Percentiles rank a stretch among this genome's conserved stretches.
phyloP scores from a whole-genome alignment of 1,140 invertebrate genomes.

The Latrodectus geometricus region DNA sequence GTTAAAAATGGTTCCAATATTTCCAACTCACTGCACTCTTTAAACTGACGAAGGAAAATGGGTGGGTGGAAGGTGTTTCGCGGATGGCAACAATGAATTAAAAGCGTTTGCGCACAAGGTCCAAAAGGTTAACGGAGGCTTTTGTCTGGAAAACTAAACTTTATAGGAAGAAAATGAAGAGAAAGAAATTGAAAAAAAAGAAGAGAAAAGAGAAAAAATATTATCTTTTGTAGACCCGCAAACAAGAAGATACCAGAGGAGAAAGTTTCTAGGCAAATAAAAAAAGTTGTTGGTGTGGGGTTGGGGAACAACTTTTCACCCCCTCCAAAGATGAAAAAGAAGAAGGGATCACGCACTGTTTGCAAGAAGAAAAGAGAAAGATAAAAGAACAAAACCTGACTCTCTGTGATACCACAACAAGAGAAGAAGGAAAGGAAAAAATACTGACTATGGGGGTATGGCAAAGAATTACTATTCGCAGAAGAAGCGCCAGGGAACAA shows the following conservation, averaged over 20 bases:
- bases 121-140: not conserved
- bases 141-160: slow-evolving; percentile 5
- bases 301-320: not conserved
- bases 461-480: slow-evolving; percentile 30
- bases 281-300: not conserved
- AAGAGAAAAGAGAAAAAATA: not conserved
- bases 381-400: slow-evolving; percentile 40
- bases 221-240: slow-evolving; percentile 40
- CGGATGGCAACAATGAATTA: not conserved
- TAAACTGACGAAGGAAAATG: not conserved
- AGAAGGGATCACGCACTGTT: not conserved
- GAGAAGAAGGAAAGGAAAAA: not conserved
- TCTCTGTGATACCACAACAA: slow-evolving; percentile 5
- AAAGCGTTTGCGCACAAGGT: not conserved
- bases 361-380: slow-evolving; percentile 17
- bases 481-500: not conserved
- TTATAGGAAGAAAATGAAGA: slow-evolving; percentile 18
- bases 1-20: not conserved
- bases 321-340: slow-evolving; percentile 5
- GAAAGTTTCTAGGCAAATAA: slow-evolving; percentile 27
- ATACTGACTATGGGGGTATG: not conserved
- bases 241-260: slow-evolving; percentile 17
- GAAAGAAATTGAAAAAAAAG: slow-evolving; percentile 4
- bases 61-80: not conserved
- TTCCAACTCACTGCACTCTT: not conserved